Evolutionary conservation across 2,797 vertebrate genomes (phyloP), one percentile per base, ranked within the genome.

Genomic region (Danio albolineatus): DNA sequence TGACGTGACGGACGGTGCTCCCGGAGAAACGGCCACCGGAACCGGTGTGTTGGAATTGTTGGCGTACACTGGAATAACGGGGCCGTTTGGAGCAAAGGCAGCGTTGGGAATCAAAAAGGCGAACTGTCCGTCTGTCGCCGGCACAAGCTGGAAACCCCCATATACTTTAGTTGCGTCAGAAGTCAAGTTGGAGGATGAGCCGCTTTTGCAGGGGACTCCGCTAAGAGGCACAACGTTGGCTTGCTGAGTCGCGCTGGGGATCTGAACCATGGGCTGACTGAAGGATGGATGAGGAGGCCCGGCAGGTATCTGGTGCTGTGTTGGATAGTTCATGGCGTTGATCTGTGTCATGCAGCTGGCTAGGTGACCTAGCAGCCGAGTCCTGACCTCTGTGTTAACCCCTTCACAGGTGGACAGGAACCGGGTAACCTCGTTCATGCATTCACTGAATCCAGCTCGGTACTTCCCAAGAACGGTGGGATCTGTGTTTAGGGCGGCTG

Each of bases 291-390:
- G 95, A 0, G 93, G 94, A 7, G 94, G 91, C 19, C 95, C 90
- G 0, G 93, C 93, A 10, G 96, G 92, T 0, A 95, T 94, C 67
- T 95, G 96, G 28, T 95, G 95, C 83, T 96, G 96, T 1, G 94
- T 92, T 0, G 96, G 94, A 86, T 96, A 99, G 92, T 97, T 98
- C 94, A 98, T 96, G 76, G 97, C 96, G 91, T 97, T 97, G 92
- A 99, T 98, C 93, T 99, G 98, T 64, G 95, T 96, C 96, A 99
- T 97, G 92, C 98, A 99, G 94, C 92, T 96, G 87, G 97, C 96
- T 87, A 99, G 88, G 91, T 99, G 98, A 76, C 97, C 96, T 64
- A 99, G 95, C 67, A 99, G 95, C 66, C 98, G 94, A 71, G 97
- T 98, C 87, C 98, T 95, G 87, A 98, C 97, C 89, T 99, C 98